Base-by-base conservation (phyloP, 2,888 invertebrate genomes). In the Idaea dimidiata region DNA sequence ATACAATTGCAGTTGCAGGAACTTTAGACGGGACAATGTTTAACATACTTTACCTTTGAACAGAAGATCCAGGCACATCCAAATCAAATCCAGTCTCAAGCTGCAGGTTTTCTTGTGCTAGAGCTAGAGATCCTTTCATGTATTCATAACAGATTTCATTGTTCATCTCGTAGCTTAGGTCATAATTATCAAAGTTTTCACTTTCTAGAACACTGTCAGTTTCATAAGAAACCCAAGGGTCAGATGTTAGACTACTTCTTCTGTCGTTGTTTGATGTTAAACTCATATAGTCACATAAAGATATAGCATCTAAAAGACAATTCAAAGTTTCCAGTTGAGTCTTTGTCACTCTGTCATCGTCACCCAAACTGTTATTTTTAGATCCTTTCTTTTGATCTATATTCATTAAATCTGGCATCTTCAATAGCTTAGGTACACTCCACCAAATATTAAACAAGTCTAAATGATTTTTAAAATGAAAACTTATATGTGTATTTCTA, bases 11-110 rank as follows among this genome's bases (percentile, higher is more conserved):
- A 55, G 8, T 55, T 16, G 6, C 16, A 55, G 8, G 4, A 16
- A 55, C 54, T 17, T 17, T 2, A 55, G 17, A 16, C 16, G 10
- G 2, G 5, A 56, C 18, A 17, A 17, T 56, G 18, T 17, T 75
- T 71, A 91, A 56, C n/a, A n/a, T n/a, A n/a, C n/a, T 6, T 75
- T 71, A 91, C 91, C 90, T 88, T 70, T 83, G 79, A n/a, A 73
- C 66, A 62, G 69, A 63, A 81, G 86, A 85, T 58, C 75, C 79
- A n/a, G 88, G 89, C 63, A 77, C 72, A 60, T 73, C 66, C 18
- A 86, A 65, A 58, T 78, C 70, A 53, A 71, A 72, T 55, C 74
- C 78, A 57, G 70, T 72, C 31, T 79, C 71, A 65, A 74, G 68
- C 14, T 72, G 67, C 58, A 82, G 69, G 58, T 65, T 62, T 62